These are phyloP conservation scores for Globodera rostochiensis DNA, from an alignment of 1,140 invertebrate genomes.

Conservation along the genomic window DNA sequence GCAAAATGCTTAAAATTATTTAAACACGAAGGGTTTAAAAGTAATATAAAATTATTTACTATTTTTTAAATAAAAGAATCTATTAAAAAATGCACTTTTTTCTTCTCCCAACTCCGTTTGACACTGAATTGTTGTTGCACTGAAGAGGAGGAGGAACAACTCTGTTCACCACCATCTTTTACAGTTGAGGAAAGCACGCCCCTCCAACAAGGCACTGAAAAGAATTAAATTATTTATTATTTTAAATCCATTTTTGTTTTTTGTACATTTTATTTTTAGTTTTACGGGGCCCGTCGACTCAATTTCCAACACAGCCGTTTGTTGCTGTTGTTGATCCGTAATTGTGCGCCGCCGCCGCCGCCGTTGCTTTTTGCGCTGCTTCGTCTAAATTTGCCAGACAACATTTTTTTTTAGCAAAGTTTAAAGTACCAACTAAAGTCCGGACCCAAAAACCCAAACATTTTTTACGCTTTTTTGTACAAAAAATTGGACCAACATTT, in stretches of 20 bases:
- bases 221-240: not conserved
- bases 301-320: not conserved
- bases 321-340: not conserved
- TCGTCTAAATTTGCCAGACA: not conserved
- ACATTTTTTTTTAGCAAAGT: not conserved
- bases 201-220: conserved; percentile 18
- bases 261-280: conserved; percentile 26
- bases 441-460: no score
- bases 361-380: not conserved
- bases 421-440: no score
- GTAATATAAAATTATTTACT: not conserved
- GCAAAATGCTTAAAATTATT: not conserved
- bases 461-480: no score
- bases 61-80: no score
- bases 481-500: no score
- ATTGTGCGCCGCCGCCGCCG: not conserved
- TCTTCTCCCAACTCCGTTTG: not conserved
- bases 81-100: not conserved
- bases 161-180: not conserved
- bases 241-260: not conserved
- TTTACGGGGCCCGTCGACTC: conserved; percentile 10
- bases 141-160: not conserved
- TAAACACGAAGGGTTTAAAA: not conserved
- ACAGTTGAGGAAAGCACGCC: not conserved
- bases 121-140: not conserved